Percentiles rank a stretch among this genome's conserved stretches.
phyloP scores from a whole-genome alignment of 1,140 invertebrate species.

The Helicorthomorpha holstii region DNA sequence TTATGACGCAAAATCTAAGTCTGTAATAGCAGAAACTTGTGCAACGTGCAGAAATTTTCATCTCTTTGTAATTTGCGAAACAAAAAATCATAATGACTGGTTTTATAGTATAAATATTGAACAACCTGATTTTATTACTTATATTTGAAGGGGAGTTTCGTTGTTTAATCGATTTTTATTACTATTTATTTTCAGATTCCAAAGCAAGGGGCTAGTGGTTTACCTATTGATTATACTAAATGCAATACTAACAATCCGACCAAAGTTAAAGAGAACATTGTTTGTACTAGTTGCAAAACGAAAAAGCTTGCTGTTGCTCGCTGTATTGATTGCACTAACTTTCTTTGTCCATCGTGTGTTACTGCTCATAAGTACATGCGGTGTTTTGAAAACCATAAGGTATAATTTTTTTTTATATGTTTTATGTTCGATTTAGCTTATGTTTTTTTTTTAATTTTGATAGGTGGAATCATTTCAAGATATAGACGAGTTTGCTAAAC shows the following conservation, averaged over 20 bases:
- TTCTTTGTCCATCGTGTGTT: slow-evolving; percentile 80
- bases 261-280: slow-evolving; percentile 40
- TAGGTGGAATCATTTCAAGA: slow-evolving; percentile 73
- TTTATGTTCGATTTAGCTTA: no score
- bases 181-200: slow-evolving; percentile 7
- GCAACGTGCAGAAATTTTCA: no score
- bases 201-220: slow-evolving; percentile 42
- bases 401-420: slow-evolving; percentile 10
- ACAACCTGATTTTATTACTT: no score
- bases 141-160: no score
- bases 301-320: slow-evolving; percentile 77
- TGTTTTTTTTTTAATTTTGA: slow-evolving; percentile 1
- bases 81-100: no score
- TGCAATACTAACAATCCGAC: slow-evolving; percentile 64
- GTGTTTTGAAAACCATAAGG: slow-evolving; percentile 73
- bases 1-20: no score
- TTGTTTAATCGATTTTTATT: not conserved
- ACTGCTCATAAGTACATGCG: slow-evolving; percentile 77
- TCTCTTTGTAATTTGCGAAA: no score
- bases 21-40: no score
- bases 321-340: slow-evolving; percentile 83
- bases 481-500: slow-evolving; percentile 58
- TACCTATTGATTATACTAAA: slow-evolving; percentile 64
- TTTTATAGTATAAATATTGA: no score
- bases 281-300: slow-evolving; percentile 73